These are phyloP conservation scores for Origma solitaria DNA, from an alignment of 2,113 vertebrate species.

Conservation along the genomic window DNA sequence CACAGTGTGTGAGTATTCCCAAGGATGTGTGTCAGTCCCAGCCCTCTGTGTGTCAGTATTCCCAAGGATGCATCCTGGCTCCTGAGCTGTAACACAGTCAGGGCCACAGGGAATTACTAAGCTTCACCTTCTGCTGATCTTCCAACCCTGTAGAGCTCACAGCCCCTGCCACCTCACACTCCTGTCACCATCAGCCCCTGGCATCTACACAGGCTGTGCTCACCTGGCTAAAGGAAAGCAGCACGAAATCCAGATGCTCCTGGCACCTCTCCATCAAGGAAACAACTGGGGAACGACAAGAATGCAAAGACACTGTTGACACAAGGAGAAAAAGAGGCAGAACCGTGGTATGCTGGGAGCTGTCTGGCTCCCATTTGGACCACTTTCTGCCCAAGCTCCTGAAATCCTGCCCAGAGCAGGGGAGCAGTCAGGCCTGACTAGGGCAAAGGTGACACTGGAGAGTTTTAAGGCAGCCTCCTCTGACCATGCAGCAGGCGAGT, in stretches of 20 bases:
- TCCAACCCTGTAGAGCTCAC: background rate
- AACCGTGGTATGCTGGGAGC: background rate
- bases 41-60: too few relatives aligned
- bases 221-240: background rate
- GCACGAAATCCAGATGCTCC: background rate
- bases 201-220: background rate
- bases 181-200: background rate
- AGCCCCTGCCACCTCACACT: background rate
- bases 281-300: background rate
- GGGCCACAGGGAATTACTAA: background rate
- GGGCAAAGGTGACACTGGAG: background rate
- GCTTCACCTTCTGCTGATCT: background rate
- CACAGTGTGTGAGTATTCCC: background rate
- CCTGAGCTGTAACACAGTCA: background rate
- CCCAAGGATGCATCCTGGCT: background rate
- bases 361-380: background rate
- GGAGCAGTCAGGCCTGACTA: background rate
- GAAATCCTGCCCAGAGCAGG: background rate
- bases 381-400: background rate
- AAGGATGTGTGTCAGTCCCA: too few relatives aligned
- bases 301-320: background rate
- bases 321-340: background rate
- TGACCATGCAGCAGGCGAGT: background rate
- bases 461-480: background rate
- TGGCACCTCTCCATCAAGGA: background rate